phyloP scores from a whole-genome alignment of 2,113 vertebrate species.

The Misgurnus mizolepis region DNA sequence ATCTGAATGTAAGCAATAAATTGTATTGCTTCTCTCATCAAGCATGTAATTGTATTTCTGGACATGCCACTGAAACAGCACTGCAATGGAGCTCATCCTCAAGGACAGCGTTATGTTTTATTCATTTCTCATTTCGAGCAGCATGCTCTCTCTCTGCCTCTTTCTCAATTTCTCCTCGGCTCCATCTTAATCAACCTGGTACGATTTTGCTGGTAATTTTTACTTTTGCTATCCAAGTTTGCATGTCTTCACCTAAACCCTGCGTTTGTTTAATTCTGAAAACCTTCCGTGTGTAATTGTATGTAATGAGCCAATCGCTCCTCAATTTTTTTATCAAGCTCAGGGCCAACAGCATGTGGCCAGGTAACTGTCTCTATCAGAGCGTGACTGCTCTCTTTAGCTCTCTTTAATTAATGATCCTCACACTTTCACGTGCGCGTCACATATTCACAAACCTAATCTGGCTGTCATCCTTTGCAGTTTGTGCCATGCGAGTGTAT shows the following conservation, averaged over 20 bases:
- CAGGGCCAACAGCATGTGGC: not conserved
- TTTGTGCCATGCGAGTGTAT: slow-evolving; percentile 1
- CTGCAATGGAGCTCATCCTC: slow-evolving; percentile 39
- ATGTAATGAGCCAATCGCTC: slow-evolving; percentile 29
- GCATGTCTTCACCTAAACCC: too few relatives aligned
- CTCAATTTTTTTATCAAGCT: not conserved
- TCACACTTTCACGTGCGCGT: slow-evolving; percentile 14
- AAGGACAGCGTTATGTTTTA: slow-evolving; percentile 46
- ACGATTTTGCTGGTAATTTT: slow-evolving; percentile 33
- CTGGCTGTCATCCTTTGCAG: slow-evolving; percentile 2
- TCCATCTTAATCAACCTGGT: slow-evolving; percentile 31
- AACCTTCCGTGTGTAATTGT: slow-evolving; percentile 49
- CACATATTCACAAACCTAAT: slow-evolving; percentile 27
- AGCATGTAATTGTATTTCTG: slow-evolving; percentile 53
- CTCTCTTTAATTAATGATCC: slow-evolving; percentile 11
- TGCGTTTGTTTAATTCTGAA: slow-evolving; percentile 34
- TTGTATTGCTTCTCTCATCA: slow-evolving; percentile 53
- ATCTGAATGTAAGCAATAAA: slow-evolving; percentile 50
- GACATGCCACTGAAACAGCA: slow-evolving; percentile 49
- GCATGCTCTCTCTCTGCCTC: not conserved
- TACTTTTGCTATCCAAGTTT: slow-evolving; percentile 20
- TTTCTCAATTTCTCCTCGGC: not conserved
- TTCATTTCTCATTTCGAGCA: slow-evolving; percentile 45
- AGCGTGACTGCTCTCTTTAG: slow-evolving; percentile 37
- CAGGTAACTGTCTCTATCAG: slow-evolving; percentile 15